Percentiles rank a stretch among this genome's conserved stretches.
Evolutionary conservation across 2,797 vertebrate genomes (phyloP).

Genomic region (Acestrorhynchus altus): DNA sequence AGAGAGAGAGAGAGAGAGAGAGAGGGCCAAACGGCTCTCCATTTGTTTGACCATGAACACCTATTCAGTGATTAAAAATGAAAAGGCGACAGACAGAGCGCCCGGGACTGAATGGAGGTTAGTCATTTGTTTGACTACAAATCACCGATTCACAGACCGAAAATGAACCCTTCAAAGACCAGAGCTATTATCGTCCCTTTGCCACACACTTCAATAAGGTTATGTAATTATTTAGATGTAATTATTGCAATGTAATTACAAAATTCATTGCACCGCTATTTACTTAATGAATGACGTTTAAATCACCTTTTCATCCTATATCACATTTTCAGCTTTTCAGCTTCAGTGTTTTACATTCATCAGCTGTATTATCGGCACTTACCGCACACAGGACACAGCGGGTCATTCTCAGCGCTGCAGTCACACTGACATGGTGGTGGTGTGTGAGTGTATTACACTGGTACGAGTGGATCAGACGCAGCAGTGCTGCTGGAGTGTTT

Average conservation of each 20-base stretch:
- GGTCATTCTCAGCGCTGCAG: too few relatives aligned
- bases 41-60: constrained; percentile 28
- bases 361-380: too few relatives aligned
- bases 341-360: too few relatives aligned
- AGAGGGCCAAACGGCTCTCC: background rate
- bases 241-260: background rate
- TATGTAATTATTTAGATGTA: background rate
- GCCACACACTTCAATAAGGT: background rate
- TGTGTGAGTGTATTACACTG: too few relatives aligned
- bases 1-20: constrained; percentile 26
- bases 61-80: constrained; percentile 16
- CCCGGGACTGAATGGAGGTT: background rate
- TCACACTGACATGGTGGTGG: too few relatives aligned
- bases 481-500: too few relatives aligned
- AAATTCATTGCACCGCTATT: background rate
- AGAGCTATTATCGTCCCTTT: background rate
- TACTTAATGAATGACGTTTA: background rate
- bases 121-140: background rate
- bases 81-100: background rate
- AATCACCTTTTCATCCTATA: background rate
- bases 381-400: too few relatives aligned
- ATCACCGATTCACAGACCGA: constrained; percentile 12
- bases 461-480: too few relatives aligned
- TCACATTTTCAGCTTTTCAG: too few relatives aligned
- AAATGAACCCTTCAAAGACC: background rate